Evolutionary conservation across 2,797 vertebrate genomes (phyloP), one percentile per base, ranked within the genome.

Genomic region (Anableps anableps): DNA sequence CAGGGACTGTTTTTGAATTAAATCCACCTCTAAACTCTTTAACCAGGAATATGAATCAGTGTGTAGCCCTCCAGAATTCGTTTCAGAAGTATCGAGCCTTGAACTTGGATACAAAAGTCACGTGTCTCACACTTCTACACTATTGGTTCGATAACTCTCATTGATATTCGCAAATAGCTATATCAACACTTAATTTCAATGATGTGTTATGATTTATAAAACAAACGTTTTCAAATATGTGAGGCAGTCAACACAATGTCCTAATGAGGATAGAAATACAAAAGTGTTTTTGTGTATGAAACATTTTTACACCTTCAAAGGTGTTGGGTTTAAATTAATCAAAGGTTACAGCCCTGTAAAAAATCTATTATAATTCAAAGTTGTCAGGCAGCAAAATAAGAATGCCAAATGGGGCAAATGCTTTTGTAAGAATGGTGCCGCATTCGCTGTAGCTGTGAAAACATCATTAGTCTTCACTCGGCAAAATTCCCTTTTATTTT

Each of bases 391-490:
- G 26, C 26, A 70, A 75, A 70, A 58, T 70, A 19, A 79, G 62
- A 58, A 79, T 66, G 47, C 47, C 60, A 68, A 53, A 66, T 19
- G 60, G 13, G 8, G 29, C 47, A 38, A 47, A 45, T 45, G 23
- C 31, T 66, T 76, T 76, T 8, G 8, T n/a, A 43, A 58, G 51
- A 41, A 41, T n/a, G 9, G 23, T 41, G 38, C 0, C 23, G 36
- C 43, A 70, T 53, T 77, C 26, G 29, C 26, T 64, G 29, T 60
- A 48, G 70, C 70, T 75, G 64, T 36, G 74, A 77, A 64, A 53
- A 71, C 34, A 66, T 74, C 45, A 77, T 70, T 10, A 81, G 50
- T 50, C 53, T 50, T 75, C 51, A 41, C 36, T 78, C 50, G 31
- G 34, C 45, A 21, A 0, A 62, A 62, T 62, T 60, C 3, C 45